Evolutionary conservation across 2,113 vertebrate species (phyloP).

Genomic region (Prionailurus bengalensis): DNA sequence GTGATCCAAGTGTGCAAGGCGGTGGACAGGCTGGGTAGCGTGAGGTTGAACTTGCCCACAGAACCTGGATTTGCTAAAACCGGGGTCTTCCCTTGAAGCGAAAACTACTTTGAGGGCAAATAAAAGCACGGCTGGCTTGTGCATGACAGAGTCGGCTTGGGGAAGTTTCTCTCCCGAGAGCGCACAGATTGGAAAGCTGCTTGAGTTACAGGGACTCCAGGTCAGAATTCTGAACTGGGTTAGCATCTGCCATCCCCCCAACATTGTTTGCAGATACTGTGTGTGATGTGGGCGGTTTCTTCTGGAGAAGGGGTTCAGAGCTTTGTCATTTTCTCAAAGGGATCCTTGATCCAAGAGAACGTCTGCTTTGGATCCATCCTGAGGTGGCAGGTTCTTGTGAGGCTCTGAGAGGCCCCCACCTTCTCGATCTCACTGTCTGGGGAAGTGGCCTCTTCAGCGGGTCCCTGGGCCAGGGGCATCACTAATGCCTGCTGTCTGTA

Average conservation of each 20-base stretch:
- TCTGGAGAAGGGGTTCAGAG: not conserved
- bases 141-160: not conserved
- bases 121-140: not conserved
- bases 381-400: not conserved
- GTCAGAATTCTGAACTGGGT: not conserved
- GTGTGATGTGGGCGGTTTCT: not conserved
- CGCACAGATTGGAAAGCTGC: not conserved
- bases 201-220: not conserved
- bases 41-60: not conserved
- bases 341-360: not conserved
- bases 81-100: slow-evolving; percentile 27
- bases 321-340: not conserved
- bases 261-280: not conserved
- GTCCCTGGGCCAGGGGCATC: not conserved
- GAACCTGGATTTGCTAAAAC: not conserved
- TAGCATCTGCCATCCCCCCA: not conserved
- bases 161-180: not conserved
- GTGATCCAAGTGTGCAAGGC: not conserved
- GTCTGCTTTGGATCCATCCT: not conserved
- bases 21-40: not conserved
- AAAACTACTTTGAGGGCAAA: slow-evolving; percentile 28
- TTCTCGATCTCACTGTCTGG: not conserved
- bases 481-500: not conserved
- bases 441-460: not conserved
- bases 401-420: not conserved